Base-by-base conservation (phyloP, 92 coral and sea anemone species). In the Zoanthus gigantus region DNA sequence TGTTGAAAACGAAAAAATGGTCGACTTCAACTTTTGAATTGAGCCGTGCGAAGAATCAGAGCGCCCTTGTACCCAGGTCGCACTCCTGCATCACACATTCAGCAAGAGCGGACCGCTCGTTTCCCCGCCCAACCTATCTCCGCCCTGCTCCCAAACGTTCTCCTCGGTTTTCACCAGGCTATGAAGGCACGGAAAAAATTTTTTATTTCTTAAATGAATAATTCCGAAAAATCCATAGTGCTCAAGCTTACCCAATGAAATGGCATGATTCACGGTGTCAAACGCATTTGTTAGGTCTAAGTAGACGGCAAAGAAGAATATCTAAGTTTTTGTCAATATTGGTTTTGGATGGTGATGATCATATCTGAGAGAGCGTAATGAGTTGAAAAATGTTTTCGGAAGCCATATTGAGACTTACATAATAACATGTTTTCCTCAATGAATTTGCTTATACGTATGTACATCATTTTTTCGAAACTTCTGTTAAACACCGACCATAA, bases 401-500 rank as follows among this genome's bases (percentile, higher is more conserved):
- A 71, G 12, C 74, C 74, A 71, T 71, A 72, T 44, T 72, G 76
- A 10, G 48, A 31, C 53, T 72, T 31, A n/a, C 1, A 23, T 23
- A 23, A 23, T 23, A 23, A 73, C 77, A 44, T 73, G 77, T 37
- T 73, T 73, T 44, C 17, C 77, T 73, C 77, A 37, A 42, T 72
- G 76, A 31, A 72, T 72, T 72, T 72, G 76, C 32, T 72, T 72
- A 72, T 48, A 42, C 90, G 73, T n/a, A 63, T 86, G 48, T 77
- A 86, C 90, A 85, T 87, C 13, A 87, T n/a, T 87, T 87, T 87
- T 46, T 87, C 90, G 45, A 87, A 76, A 11, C 76, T 60, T 18
- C 75, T 82, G 68, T 31, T 44, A 71, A 82, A 63, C 67, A 57
- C 57, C 44, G 90, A 48, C 67, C 71, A 54, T 47, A 84, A 53